These are phyloP conservation scores for Glandiceps talaboti DNA, from an alignment of 53 echinoderm and acorn worm genomes.

Conservation along the genomic window DNA sequence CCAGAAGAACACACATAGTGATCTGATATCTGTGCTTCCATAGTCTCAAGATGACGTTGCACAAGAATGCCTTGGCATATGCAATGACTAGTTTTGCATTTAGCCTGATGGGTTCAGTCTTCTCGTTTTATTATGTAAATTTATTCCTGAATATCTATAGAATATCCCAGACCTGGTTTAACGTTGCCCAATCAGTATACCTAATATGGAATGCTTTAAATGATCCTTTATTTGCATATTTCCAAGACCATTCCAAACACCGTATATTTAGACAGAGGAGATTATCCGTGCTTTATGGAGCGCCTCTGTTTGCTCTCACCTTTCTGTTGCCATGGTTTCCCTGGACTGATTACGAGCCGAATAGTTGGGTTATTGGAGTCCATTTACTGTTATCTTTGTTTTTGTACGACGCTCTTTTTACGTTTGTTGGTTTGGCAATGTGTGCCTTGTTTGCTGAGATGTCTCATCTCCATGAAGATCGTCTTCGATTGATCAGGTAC, in stretches of 20 bases:
- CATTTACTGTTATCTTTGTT: constrained; percentile 63
- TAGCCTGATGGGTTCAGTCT: constrained; percentile 50
- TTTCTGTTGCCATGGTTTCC: constrained; percentile 94
- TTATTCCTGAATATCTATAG: constrained; percentile 72
- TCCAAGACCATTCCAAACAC: constrained; percentile 83
- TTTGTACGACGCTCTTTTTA: constrained; percentile 73
- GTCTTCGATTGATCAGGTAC: constrained; percentile 66
- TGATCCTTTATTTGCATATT: constrained; percentile 94
- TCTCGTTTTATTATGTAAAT: constrained; percentile 87
- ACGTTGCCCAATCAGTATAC: constrained; percentile 60
- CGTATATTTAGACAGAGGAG: constrained; percentile 54
- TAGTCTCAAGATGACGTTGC: not conserved
- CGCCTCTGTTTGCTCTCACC: constrained; percentile 70
- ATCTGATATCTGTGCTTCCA: too few relatives aligned
- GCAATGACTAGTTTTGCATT: constrained; percentile 52
- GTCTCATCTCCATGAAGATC: constrained; percentile 52
- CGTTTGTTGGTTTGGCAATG: constrained; percentile 63
- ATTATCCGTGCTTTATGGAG: constrained; percentile 76
- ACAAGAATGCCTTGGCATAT: constrained; percentile 50
- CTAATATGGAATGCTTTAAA: constrained; percentile 92
- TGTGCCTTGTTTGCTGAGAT: constrained; percentile 89
- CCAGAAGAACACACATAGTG: too few relatives aligned
- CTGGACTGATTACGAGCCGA: constrained; percentile 54
- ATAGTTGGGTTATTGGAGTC: constrained; percentile 56
- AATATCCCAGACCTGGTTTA: constrained; percentile 83